phyloP scores from a whole-genome alignment of 2,113 vertebrate genomes.

The Eira barbara region DNA sequence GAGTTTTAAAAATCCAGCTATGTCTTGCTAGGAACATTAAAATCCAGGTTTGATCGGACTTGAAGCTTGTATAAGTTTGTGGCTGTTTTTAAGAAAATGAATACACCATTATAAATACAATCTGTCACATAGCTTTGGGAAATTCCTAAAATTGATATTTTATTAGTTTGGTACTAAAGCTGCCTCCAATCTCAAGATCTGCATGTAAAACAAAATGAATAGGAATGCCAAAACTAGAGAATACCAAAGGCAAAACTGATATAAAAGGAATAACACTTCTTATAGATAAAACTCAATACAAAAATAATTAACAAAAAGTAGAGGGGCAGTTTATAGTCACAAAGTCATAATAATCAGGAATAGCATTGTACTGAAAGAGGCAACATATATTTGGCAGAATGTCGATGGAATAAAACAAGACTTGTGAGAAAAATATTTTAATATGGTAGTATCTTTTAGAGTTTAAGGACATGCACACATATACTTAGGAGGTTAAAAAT shows the following conservation, averaged over 20 bases:
- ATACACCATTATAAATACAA: background rate
- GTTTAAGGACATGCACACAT: background rate
- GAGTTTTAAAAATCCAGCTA: background rate
- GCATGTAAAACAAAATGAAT: conserved; percentile 8
- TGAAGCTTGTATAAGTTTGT: background rate
- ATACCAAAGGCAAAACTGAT: background rate
- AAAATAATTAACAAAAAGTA: background rate
- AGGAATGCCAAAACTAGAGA: background rate
- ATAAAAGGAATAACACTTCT: background rate
- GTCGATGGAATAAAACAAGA: background rate
- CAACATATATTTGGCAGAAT: background rate
- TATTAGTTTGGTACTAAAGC: conserved; percentile 14
- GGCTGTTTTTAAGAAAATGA: background rate
- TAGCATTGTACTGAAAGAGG: background rate
- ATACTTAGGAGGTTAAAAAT: background rate
- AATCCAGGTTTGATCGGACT: background rate
- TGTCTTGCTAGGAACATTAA: background rate
- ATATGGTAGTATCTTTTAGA: background rate
- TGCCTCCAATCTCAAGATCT: background rate
- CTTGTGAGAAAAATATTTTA: background rate
- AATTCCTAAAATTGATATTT: background rate
- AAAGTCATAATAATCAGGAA: background rate
- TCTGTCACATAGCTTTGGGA: background rate
- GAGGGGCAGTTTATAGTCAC: background rate
- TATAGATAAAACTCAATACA: background rate